phyloP scores from a whole-genome alignment of 2,888 invertebrate species.

The Xanthorhoe spadicearia region DNA sequence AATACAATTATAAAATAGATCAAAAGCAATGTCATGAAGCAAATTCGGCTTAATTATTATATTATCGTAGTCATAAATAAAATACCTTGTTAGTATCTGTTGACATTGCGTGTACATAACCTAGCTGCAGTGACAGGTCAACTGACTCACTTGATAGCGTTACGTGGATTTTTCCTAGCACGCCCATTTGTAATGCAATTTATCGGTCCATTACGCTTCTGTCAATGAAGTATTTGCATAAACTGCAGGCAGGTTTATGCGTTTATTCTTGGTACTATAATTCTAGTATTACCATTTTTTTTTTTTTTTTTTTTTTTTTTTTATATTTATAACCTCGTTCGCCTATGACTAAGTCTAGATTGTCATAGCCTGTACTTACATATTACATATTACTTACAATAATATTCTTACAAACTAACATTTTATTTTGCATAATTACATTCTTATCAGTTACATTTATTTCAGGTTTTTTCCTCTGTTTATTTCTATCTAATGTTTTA shows the following conservation, averaged over 20 bases:
- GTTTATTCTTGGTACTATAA: too few species aligned
- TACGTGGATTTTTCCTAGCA: slow-evolving; percentile 31
- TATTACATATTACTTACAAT: too few species aligned
- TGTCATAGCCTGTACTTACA: too few species aligned
- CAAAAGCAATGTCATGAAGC: neutral
- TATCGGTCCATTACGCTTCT: slow-evolving; percentile 22
- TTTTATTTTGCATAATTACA: too few species aligned
- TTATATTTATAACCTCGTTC: too few species aligned
- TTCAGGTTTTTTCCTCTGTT: too few species aligned
- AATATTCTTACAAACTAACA: too few species aligned
- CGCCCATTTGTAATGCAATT: slow-evolving; percentile 23
- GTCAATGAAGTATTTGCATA: slow-evolving; percentile 16
- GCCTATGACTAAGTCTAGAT: too few species aligned
- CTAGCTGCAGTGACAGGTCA: slow-evolving; percentile 24
- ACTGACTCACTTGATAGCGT: slow-evolving; percentile 27
- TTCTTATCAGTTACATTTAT: too few species aligned
- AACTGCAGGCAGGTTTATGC: neutral
- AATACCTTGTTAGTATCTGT: slow-evolving; percentile 6
- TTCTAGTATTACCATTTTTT: too few species aligned
- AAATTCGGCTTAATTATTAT: slow-evolving; percentile 1
- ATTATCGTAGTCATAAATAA: slow-evolving; percentile 2
- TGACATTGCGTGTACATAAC: slow-evolving; percentile 20
- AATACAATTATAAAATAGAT: neutral
- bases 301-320: too few species aligned
- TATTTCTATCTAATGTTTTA: too few species aligned